phyloP scores from a whole-genome alignment of 2,113 vertebrate species.

The Bambusicola thoracicus region DNA sequence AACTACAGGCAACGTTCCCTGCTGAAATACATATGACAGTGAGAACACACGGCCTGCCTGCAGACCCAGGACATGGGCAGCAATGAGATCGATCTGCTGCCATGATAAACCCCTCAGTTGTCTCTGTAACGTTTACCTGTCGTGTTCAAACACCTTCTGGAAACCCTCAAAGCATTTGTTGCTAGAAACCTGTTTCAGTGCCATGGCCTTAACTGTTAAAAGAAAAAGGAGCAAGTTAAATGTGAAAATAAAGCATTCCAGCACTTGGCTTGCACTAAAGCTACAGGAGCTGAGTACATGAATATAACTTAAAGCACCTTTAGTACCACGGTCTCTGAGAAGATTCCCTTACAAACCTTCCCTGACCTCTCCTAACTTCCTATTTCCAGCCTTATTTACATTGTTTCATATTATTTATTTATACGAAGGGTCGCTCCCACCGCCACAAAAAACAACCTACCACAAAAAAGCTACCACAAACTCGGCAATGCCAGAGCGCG shows the following conservation, averaged over 20 bases:
- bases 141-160: slow-evolving; percentile 97
- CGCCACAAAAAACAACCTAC: too few species aligned
- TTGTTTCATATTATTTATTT: too few species aligned
- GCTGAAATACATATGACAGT: neutral
- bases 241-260: neutral
- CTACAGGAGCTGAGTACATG: neutral
- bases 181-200: slow-evolving; percentile 90
- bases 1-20: neutral
- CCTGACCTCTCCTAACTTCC: neutral
- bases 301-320: neutral
- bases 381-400: neutral
- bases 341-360: neutral
- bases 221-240: neutral
- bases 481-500: too few species aligned
- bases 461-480: too few species aligned
- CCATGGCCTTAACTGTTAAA: slow-evolving; percentile 78
- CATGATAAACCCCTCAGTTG: neutral
- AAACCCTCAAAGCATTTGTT: slow-evolving; percentile 92
- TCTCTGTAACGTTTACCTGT: slow-evolving; percentile 82
- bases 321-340: neutral
- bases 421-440: too few species aligned
- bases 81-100: neutral
- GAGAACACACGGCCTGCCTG: neutral
- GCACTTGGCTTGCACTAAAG: neutral
- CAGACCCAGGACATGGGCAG: neutral